Evolutionary conservation across 2,797 vertebrate genomes (phyloP).

Genomic region (Eulemur albifrons): DNA sequence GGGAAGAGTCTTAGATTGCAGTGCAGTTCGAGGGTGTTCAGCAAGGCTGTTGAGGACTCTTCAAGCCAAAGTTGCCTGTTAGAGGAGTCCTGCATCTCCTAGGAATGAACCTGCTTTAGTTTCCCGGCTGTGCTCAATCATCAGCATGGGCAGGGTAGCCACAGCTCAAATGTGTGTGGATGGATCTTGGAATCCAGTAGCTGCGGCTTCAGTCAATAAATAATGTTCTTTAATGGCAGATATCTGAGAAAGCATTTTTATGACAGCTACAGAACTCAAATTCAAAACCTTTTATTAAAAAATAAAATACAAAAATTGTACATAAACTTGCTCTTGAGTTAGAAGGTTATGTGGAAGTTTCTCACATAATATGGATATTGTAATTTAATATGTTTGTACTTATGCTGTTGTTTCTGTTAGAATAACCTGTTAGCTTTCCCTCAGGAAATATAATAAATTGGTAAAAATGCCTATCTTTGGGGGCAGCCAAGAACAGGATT

Average conservation of each 20-base stretch:
- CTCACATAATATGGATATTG: not conserved
- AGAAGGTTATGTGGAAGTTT: not conserved
- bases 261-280: not conserved
- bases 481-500: not conserved
- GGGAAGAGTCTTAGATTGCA: not conserved
- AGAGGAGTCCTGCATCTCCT: not conserved
- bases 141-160: not conserved
- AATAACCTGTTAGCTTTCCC: not conserved
- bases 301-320: not conserved
- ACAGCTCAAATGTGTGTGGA: not conserved
- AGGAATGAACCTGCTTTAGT: not conserved
- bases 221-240: not conserved
- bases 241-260: not conserved
- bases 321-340: not conserved
- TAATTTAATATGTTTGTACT: not conserved
- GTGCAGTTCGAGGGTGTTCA: not conserved
- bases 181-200: not conserved
- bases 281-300: not conserved
- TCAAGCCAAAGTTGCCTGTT: not conserved
- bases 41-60: not conserved
- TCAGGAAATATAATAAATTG: not conserved
- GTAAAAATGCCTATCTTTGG: not conserved
- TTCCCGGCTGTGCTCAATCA: not conserved
- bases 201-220: rapidly evolving
- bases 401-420: not conserved